A percentile compares a stretch with the other conserved stretches of the same genome.
phyloP scores from a whole-genome alignment of 2,888 invertebrate genomes.

The Mystacides longicornis region DNA sequence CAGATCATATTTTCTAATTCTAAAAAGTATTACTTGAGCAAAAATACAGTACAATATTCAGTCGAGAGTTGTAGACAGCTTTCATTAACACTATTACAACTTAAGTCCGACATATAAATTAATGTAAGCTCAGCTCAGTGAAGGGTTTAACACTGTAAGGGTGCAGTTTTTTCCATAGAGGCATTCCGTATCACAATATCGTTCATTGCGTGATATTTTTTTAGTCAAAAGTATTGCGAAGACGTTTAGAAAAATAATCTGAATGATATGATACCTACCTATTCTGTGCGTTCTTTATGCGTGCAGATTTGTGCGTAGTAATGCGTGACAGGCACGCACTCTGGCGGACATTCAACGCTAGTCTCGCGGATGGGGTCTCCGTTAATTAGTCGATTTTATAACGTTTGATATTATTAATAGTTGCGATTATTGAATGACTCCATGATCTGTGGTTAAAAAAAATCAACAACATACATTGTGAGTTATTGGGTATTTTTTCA shows the following conservation, averaged over 20 bases:
- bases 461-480: too few species aligned
- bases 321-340: constrained; percentile 4
- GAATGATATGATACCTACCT: too few species aligned
- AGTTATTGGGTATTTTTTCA: neutral
- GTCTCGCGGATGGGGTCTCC: neutral
- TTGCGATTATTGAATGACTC: neutral
- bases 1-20: too few species aligned
- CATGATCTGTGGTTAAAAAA: too few species aligned
- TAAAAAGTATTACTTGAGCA: too few species aligned
- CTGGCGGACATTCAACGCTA: neutral
- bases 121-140: neutral
- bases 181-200: neutral
- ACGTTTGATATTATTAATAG: neutral
- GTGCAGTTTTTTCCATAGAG: neutral
- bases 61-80: too few species aligned
- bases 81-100: too few species aligned
- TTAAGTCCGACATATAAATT: too few species aligned
- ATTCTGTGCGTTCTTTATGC: neutral
- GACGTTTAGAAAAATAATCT: neutral
- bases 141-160: neutral
- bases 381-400: neutral
- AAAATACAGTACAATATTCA: too few species aligned
- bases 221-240: neutral
- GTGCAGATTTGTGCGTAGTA: constrained; percentile 1
- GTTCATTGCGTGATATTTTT: neutral